phyloP scores from a whole-genome alignment of 2,113 vertebrate genomes.

The Ochotona princeps region DNA sequence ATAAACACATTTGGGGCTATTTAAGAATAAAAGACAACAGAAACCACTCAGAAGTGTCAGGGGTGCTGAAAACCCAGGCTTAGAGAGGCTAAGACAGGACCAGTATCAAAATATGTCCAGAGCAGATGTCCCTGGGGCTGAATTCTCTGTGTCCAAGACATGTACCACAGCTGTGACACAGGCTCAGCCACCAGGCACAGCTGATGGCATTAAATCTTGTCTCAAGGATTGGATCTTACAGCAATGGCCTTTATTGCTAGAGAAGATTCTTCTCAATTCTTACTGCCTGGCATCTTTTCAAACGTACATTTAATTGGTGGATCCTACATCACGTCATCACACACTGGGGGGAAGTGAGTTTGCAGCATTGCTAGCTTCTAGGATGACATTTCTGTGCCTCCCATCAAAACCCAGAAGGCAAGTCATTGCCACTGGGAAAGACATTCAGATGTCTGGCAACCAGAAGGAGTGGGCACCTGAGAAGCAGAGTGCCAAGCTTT shows the following conservation, averaged over 20 bases:
- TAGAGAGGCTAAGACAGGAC: neutral
- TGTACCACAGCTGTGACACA: neutral
- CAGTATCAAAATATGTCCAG: neutral
- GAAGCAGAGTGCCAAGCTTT: neutral
- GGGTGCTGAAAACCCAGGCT: neutral
- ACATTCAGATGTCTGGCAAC: neutral
- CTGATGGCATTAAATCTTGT: neutral
- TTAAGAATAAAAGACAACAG: neutral
- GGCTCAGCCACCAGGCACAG: neutral
- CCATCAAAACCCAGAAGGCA: neutral
- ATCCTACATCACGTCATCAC: neutral
- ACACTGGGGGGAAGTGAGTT: neutral
- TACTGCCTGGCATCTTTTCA: neutral
- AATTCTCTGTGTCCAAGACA: neutral
- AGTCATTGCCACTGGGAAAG: neutral
- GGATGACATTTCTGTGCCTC: neutral
- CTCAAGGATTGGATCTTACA: neutral
- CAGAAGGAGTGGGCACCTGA: neutral
- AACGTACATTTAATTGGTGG: neutral
- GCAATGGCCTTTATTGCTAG: neutral
- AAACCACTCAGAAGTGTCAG: neutral
- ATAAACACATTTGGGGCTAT: conserved; percentile 16
- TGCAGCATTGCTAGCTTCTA: neutral
- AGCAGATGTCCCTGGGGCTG: neutral
- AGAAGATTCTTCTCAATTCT: neutral